Evolutionary conservation across 2,113 vertebrate species (phyloP).

Genomic region (Ictalurus furcatus): DNA sequence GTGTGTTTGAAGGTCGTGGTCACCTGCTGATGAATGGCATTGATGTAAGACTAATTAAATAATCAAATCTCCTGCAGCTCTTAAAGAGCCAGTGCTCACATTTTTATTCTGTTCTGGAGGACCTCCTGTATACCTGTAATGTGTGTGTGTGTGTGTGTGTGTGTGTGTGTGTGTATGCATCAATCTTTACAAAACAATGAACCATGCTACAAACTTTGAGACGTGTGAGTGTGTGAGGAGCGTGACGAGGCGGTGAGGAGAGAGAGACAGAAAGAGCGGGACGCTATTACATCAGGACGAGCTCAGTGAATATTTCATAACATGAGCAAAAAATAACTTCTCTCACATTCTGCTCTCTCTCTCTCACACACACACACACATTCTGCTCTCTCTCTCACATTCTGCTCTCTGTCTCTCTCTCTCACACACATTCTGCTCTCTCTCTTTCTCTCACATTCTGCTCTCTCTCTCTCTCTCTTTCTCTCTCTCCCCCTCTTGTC

Average conservation of each 20-base stretch:
- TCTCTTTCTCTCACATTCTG: too few relatives aligned
- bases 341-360: constrained; percentile 8
- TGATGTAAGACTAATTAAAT: background rate
- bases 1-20: constrained; percentile 1
- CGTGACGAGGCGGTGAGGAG: background rate
- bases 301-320: constrained; percentile 42
- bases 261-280: background rate
- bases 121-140: background rate
- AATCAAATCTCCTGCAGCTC: background rate
- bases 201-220: background rate
- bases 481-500: background rate
- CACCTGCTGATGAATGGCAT: background rate
- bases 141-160: background rate
- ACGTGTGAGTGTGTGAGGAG: background rate
- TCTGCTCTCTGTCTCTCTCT: background rate
- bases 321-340: constrained; percentile 19
- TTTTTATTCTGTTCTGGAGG: background rate
- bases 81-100: background rate
- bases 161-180: background rate
- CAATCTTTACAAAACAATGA: too few relatives aligned
- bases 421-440: too few relatives aligned
- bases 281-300: constrained; percentile 24
- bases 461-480: too few relatives aligned
- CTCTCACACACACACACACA: too few relatives aligned
- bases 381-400: too few relatives aligned